Evolutionary conservation across 2,797 vertebrate species (phyloP), one percentile per base, ranked within the genome.

Genomic region (Hafferia zeledoni): DNA sequence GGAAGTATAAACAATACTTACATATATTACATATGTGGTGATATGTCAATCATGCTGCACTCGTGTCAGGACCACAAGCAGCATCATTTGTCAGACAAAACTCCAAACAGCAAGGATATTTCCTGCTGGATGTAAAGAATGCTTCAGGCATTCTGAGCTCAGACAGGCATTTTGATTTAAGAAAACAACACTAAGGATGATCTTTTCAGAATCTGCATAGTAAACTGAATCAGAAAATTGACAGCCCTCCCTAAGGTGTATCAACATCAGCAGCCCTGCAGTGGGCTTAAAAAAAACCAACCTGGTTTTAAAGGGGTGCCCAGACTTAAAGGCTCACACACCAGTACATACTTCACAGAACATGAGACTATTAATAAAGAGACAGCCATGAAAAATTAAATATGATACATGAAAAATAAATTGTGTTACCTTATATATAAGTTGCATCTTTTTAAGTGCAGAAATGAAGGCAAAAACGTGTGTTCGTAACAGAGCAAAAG

Each of bases 391-490:
- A 52, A 74, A 83, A 70, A 43, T 8, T 15, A 33, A 75, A 63
- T 4, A 39, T 2, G 37, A 87, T 15, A 30, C 52, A 25, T 24
- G 4, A 56, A 46, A 77, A 46, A 47, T 5, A 67, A 68, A 77
- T 6, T 2, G 14, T 9, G 61, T 94, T 97, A 95, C 96, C 95
- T 97, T 59, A 78, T 41, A 87, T 19, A 76, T 57, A 43, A 97
- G 88, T 9, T 96, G 90, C 93, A 96, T 95, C 85, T 74, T 88
- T 87, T 77, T 10, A 64, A 82, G 64, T 28, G 44, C 30, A 84
- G 92, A 65, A 89, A 37, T 5, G 71, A 80, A 87, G 60, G 65
- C 28, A 76, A 63, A 69, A 82, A 41, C 15, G 47, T 56, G 30
- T 55, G 50, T 30, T 82, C 11, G 0, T 52, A 87, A 64, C 31